phyloP scores from a whole-genome alignment of 2,888 invertebrate species.

The Torymus auratus region DNA sequence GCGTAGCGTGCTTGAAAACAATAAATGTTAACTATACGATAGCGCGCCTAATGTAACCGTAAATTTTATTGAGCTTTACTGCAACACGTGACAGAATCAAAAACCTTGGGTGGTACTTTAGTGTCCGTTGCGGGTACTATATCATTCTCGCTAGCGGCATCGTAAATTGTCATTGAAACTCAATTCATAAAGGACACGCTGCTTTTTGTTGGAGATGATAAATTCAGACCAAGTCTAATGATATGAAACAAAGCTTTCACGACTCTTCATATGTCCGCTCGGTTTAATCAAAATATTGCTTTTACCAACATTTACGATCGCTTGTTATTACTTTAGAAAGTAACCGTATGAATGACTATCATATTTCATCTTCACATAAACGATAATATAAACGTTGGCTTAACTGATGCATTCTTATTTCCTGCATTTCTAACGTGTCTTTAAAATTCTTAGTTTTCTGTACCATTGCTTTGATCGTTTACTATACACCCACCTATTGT shows the following conservation, averaged over 20 bases:
- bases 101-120: conserved; percentile 18
- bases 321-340: too few relatives aligned
- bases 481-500: too few relatives aligned
- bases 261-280: background rate
- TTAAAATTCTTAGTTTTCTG: too few relatives aligned
- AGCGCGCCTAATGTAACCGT: conserved; percentile 24
- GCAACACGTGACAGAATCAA: conserved; percentile 5
- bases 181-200: conserved; percentile 12
- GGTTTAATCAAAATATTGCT: too few relatives aligned
- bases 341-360: background rate
- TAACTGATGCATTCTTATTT: too few relatives aligned
- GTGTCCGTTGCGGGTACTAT: background rate
- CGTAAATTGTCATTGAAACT: conserved; percentile 42
- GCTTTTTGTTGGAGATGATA: conserved; percentile 4
- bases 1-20: background rate
- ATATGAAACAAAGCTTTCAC: background rate
- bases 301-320: too few relatives aligned
- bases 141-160: conserved; percentile 22
- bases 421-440: too few relatives aligned
- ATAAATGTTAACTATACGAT: conserved; percentile 1
- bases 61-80: conserved; percentile 39
- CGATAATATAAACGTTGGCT: too few relatives aligned
- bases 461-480: too few relatives aligned
- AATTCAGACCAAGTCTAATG: background rate
- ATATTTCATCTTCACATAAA: too few relatives aligned